Evolutionary conservation across 1,140 invertebrate species (phyloP), one percentile per base, ranked within the genome.

Genomic region (Heliconius hewitsoni): DNA sequence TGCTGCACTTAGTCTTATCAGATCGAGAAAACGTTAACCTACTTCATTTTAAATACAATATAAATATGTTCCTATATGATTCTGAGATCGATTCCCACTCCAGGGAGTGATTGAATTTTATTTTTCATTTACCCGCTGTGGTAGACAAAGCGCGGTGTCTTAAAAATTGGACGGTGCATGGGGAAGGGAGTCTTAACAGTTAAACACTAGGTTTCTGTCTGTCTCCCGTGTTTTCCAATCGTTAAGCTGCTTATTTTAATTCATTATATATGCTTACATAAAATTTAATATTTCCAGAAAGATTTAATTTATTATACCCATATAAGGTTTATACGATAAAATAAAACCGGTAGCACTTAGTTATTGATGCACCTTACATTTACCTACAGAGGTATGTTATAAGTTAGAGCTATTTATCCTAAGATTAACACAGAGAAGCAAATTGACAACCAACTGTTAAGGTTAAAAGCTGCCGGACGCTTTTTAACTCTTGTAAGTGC

Each of bases 381-480:
- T 23, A 55, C 19, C 42, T 46, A 52, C 19, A 19, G 0, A 52
- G 1, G n/a, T 3, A 60, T 60, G 55, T 60, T 60, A 60, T 60
- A 60, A 60, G n/a, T 60, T 60, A 60, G n/a, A 60, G n/a, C 55
- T 60, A 60, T 60, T 60, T 60, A 60, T 60, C 55, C 27, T 76
- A 39, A 80, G 66, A 73, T 80, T 80, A 80, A 80, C 79, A 73
- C 50, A 16, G 30, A 39, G 66, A 39, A 76, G 74, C 74, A 72
- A 72, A 76, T 80, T 80, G 57, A 60, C 76, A 50, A 66, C 50
- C 23, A 46, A 19, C 46, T 66, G 60, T 79, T n/a, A n/a, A 46
- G 16, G 42, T 79, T 74, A 74, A 79, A 79, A 79, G 73, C 73
- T 70, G 42, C 34, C 52, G 60, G 78, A 18, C 60, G 18, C 30